Conservation (phyloP, 2,888 invertebrate species). For the Helicoverpa assulta region DNA sequence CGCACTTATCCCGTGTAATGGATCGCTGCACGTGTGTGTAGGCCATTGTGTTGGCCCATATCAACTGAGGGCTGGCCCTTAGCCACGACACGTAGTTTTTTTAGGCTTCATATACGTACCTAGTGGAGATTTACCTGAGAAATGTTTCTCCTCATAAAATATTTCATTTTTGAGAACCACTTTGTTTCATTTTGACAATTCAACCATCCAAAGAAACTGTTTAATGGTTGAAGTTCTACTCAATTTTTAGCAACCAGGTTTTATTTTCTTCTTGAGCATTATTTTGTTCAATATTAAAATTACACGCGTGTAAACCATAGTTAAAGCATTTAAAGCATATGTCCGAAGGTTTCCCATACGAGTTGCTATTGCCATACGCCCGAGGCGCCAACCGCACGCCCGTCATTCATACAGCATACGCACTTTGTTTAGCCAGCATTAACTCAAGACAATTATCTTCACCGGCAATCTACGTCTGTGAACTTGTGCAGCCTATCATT, state of each 20-base stretch:
- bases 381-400: constrained; percentile 73
- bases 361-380: constrained; percentile 73
- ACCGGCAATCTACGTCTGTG: constrained; percentile 79
- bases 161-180: constrained; percentile 3
- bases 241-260: not conserved
- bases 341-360: constrained; percentile 79
- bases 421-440: constrained; percentile 84
- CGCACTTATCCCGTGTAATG: constrained; percentile 87
- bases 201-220: not conserved
- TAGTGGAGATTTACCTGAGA: constrained; percentile 32
- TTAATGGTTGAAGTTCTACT: not conserved
- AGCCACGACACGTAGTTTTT: constrained; percentile 45
- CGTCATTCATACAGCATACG: constrained; percentile 80
- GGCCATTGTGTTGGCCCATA: constrained; percentile 73
- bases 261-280: not conserved
- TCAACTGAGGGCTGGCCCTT: constrained; percentile 59
- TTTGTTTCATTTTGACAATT: not conserved
- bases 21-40: constrained; percentile 77
- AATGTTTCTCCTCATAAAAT: not conserved
- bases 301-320: constrained; percentile 47
- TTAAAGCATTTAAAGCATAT: constrained; percentile 57
- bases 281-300: constrained; percentile 3
- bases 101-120: constrained; percentile 14
- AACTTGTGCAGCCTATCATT: constrained; percentile 66
- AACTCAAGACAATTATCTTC: constrained; percentile 84